A percentile compares a stretch with the other conserved stretches of the same genome.
phyloP scores from a whole-genome alignment of 2,888 invertebrate genomes.

The Calliphora vomitoria region DNA sequence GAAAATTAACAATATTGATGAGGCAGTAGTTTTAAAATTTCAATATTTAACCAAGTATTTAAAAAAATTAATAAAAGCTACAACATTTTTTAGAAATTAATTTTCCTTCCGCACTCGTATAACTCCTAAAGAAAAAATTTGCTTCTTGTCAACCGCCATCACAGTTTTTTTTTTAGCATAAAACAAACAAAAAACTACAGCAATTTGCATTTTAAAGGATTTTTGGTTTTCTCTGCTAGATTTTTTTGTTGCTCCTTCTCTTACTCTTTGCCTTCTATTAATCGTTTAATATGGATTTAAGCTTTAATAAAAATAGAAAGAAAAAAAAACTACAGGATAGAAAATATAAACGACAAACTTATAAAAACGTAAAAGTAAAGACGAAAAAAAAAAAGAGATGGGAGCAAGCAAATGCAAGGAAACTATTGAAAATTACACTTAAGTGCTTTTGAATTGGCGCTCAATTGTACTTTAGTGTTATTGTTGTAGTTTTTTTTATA shows the following conservation, averaged over 20 bases:
- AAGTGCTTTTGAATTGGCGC: conserved; percentile 70
- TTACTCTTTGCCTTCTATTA: conserved; percentile 12
- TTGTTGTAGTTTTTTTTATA: conserved; percentile 35
- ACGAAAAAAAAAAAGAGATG: conserved; percentile 17
- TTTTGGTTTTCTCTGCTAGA: background rate
- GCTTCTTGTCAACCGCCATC: conserved; percentile 8
- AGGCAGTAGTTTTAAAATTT: too few species aligned
- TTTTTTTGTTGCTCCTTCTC: background rate
- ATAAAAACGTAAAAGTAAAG: conserved; percentile 8
- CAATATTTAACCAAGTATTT: too few species aligned
- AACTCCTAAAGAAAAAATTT: too few species aligned
- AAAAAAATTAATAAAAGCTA: too few species aligned
- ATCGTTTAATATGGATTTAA: conserved; percentile 53
- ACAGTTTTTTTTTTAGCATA: background rate
- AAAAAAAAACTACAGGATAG: conserved; percentile 22
- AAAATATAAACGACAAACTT: conserved; percentile 15
- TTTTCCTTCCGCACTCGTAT: too few species aligned
- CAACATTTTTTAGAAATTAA: too few species aligned
- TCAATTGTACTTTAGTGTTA: conserved; percentile 64
- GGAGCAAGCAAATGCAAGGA: conserved; percentile 12
- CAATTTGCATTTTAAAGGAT: conserved; percentile 30
- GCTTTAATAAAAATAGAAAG: conserved; percentile 12
- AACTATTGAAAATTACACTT: conserved; percentile 70
- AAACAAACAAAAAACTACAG: background rate
- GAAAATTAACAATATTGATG: too few species aligned